Evolutionary conservation across 92 coral and sea anemone species (phyloP), one percentile per base, ranked within the genome.

Genomic region (Epizoanthus illoricatus): DNA sequence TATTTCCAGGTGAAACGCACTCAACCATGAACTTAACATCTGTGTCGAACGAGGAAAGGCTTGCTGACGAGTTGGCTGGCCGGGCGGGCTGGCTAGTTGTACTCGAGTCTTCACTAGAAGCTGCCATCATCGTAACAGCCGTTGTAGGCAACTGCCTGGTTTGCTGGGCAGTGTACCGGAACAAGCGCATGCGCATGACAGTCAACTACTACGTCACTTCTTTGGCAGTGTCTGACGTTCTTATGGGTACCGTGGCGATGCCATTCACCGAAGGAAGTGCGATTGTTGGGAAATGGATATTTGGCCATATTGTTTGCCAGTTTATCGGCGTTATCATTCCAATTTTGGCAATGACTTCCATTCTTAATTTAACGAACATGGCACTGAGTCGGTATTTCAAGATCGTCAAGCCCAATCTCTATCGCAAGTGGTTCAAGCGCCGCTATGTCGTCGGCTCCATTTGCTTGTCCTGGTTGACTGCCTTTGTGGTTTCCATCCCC

Each of bases 301-400:
- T 83, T 16, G 13, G 73, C 17, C 71, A 75, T 7, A 52, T 15
- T 1, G 65, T 67, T n/a, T 87, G 90, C 41, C 90, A 87, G 33
- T 75, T 83, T 45, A 20, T 21, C 11, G 90, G 87, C 10, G 45
- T 81, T 19, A 55, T 43, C 2, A 75, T 82, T 2, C 84, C 84
- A 0, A 75, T 83, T 76, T 24, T 87, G 28, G 90, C 90, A 13
- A 75, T 86, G 4, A 78, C 43, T 13, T 83, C 90, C 16, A 83
- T 87, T 71, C 65, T 74, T 21, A 54, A 68, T 65, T 60, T 87
- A 83, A 66, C 90, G 20, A 58, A 47, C 0, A 75, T 87, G 11
- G 87, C 90, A 18, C 43, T 87, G 55, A 87, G 79, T 82, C 84
- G 90, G 61, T 87, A 75, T 28, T 83, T 87, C 84, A 62, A 81